Base-by-base conservation (phyloP, 2,797 vertebrate species). In the Chiroxiphia lanceolata region DNA sequence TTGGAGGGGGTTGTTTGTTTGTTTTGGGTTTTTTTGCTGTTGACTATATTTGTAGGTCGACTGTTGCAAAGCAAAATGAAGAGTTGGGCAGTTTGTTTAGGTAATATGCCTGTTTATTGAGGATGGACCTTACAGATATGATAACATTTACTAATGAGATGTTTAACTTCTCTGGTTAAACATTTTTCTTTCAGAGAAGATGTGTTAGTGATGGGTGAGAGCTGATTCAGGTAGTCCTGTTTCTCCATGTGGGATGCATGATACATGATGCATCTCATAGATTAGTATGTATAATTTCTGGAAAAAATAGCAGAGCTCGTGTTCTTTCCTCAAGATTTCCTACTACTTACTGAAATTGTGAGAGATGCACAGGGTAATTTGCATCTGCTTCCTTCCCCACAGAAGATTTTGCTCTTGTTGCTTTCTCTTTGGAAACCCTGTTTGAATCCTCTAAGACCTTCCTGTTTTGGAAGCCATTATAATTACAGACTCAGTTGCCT, bases 391-490 rank as follows among this genome's bases (percentile, higher is more conserved):
- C 23, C 21, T 87, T 65, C n/a, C 11, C 15, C 8, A 29, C 16
- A 27, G 65, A 54, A 68, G 10, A 79, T 56, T 88, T 81, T 90
- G 15, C 25, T 88, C 5, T 60, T 71, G 5, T 60, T 91, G 45
- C 23, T 85, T 90, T 86, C 17, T 65, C 36, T 78, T 74, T 60
- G 53, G 68, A 85, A 95, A 74, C 6, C 11, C 20, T 60, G 7
- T 53, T 29, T 85, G 36, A 78, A 29, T 78, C 26, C 42, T 60
- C 11, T 40, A 70, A 56, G 65, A 12, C 31, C 8, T 3, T n/a
- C 33, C 82, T 87, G 63, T 84, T 95, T 93, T 84, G 81, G 87
- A 92, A 82, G 25, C 34, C 50, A n/a, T 82, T 79, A 21, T 75
- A 87, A 92, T 93, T 92, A 86, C 20, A 78, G 77, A 76, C 13